These are phyloP conservation scores for Lepidothrix coronata DNA, from an alignment of 2,113 vertebrate species.

Conservation along the genomic window DNA sequence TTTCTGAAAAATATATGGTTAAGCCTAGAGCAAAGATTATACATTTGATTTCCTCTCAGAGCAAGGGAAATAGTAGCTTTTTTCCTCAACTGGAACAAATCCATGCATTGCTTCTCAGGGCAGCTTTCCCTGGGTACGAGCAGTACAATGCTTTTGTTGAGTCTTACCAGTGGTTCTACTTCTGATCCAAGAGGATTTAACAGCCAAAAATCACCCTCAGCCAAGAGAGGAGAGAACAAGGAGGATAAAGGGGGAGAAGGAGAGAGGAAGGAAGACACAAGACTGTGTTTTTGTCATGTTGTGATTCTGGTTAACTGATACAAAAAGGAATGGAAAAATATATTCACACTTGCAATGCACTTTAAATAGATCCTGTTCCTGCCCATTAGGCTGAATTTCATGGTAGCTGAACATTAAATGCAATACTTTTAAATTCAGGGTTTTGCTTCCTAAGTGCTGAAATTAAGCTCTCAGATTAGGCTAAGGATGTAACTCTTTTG, in stretches of 20 bases:
- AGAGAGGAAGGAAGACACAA: neutral
- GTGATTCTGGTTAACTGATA: neutral
- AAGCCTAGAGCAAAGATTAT: conserved; percentile 5
- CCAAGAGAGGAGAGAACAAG: neutral
- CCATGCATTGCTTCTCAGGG: neutral
- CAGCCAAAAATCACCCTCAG: neutral
- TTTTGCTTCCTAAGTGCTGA: neutral
- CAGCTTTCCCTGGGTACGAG: neutral
- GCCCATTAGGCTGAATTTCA: conserved; percentile 10
- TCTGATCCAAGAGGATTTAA: neutral
- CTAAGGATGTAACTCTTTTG: neutral
- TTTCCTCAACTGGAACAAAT: conserved; percentile 42
- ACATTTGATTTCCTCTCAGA: neutral
- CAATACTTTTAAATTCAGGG: neutral
- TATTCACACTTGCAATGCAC: neutral
- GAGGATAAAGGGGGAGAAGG: neutral
- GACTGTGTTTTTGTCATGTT: neutral
- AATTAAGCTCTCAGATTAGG: neutral
- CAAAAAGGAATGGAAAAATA: neutral
- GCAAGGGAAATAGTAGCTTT: neutral
- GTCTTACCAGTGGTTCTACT: neutral
- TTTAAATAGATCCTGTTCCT: neutral
- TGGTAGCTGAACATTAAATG: neutral
- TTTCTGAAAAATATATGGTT: neutral
- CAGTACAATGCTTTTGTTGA: neutral